Percentiles rank a stretch among this genome's conserved stretches.
These are phyloP conservation scores for Lepidocyrtinus sp. DNA, from an alignment of 2,888 invertebrate species.

Conservation along the genomic window DNA sequence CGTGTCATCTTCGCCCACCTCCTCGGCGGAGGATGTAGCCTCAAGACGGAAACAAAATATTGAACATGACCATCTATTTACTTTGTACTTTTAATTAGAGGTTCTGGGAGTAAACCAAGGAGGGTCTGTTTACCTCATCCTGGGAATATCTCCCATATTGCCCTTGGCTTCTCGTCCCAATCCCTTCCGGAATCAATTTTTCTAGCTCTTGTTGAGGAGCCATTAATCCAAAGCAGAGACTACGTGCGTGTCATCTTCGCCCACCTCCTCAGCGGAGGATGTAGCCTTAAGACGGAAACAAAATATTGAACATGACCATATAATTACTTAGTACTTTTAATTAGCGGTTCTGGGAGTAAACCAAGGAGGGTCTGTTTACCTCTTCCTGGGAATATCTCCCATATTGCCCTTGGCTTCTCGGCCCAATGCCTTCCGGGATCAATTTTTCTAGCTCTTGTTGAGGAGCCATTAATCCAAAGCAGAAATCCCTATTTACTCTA, in stretches of 20 bases:
- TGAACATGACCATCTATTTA: neutral
- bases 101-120: neutral
- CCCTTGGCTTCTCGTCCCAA: too few species aligned
- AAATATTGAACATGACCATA: neutral
- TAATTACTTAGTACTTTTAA: too few species aligned
- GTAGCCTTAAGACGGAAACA: neutral
- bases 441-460: too few species aligned
- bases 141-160: too few species aligned
- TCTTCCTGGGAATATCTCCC: neutral
- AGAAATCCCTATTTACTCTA: neutral
- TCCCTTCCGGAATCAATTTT: neutral
- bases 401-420: neutral
- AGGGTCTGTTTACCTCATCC: too few species aligned
- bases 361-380: neutral
- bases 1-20: neutral
- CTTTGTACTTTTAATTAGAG: neutral
- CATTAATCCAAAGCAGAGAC: neutral
- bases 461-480: neutral
- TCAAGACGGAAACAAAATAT: too few species aligned
- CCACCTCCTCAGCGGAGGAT: neutral
- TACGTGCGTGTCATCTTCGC: neutral
- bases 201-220: slow-evolving; percentile 29
- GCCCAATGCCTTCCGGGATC: too few species aligned
- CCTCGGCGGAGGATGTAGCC: neutral
- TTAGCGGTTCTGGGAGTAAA: too few species aligned